Percentiles rank a stretch among this genome's conserved stretches.
Conservation (phyloP, 2,113 vertebrate species). For the Melanerpes aurifrons region DNA sequence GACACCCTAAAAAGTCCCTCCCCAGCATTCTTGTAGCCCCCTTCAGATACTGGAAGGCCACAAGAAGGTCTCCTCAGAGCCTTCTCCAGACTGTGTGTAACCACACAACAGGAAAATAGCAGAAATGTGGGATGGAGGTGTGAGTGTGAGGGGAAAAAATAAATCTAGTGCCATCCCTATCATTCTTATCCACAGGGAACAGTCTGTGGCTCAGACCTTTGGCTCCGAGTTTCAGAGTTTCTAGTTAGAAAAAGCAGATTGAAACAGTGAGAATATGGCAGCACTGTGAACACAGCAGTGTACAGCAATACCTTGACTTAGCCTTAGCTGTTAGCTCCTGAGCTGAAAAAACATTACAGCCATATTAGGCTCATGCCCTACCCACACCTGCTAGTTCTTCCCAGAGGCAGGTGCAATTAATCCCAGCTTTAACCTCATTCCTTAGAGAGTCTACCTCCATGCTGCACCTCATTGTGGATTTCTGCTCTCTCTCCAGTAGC, state of each 20-base stretch:
- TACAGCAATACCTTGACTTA: neutral
- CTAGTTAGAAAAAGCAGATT: neutral
- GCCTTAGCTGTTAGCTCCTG: neutral
- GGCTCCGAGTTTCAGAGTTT: neutral
- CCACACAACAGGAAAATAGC: neutral
- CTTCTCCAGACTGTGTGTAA: neutral
- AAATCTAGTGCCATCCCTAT: neutral
- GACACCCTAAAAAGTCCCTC: too few relatives aligned
- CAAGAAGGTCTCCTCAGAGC: too few relatives aligned
- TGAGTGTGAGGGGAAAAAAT: fast-evolving
- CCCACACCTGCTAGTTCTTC: neutral
- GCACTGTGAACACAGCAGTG: neutral
- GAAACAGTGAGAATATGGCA: neutral
- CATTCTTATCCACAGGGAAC: neutral
- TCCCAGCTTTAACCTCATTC: neutral
- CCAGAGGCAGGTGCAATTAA: neutral
- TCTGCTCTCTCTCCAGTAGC: neutral
- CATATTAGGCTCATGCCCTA: neutral
- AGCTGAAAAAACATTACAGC: neutral
- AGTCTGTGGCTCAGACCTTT: neutral
- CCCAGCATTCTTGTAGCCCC: too few relatives aligned
- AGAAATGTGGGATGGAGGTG: neutral
- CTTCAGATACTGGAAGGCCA: too few relatives aligned
- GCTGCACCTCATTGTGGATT: neutral
- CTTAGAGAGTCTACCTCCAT: neutral